phyloP scores from a whole-genome alignment of 2,113 vertebrate genomes.

The Hydrolagus affinis region DNA sequence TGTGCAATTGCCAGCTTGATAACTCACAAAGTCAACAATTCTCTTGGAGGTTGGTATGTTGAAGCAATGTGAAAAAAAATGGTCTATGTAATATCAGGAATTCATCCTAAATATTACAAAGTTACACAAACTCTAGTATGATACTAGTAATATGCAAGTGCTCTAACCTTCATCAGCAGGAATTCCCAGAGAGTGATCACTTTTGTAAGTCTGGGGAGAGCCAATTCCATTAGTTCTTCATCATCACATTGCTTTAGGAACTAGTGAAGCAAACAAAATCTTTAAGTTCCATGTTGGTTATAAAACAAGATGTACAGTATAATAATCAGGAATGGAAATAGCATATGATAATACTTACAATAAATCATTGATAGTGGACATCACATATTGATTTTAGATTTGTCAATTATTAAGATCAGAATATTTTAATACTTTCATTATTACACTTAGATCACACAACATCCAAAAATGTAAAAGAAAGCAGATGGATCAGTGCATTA shows the following conservation, averaged over 20 bases:
- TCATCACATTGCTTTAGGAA: slow-evolving; percentile 70
- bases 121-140: neutral
- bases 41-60: neutral
- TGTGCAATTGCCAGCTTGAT: neutral
- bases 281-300: neutral
- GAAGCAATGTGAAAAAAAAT: neutral
- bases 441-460: neutral
- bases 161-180: slow-evolving; percentile 77
- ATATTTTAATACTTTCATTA: neutral
- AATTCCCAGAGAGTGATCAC: slow-evolving; percentile 81
- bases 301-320: neutral
- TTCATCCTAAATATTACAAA: neutral
- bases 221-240: slow-evolving; percentile 80
- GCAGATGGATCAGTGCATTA: too few species aligned
- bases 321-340: neutral
- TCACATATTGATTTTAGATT: neutral
- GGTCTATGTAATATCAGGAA: neutral
- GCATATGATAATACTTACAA: neutral
- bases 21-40: neutral
- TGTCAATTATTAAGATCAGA: neutral
- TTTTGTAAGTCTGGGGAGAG: slow-evolving; percentile 72
- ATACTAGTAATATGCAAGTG: neutral
- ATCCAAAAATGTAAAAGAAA: too few species aligned
- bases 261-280: slow-evolving; percentile 46
- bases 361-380: neutral